A percentile compares a stretch with the other conserved stretches of the same genome.
Evolutionary conservation across 2,797 vertebrate species (phyloP).

Genomic region (Prionace glauca): DNA sequence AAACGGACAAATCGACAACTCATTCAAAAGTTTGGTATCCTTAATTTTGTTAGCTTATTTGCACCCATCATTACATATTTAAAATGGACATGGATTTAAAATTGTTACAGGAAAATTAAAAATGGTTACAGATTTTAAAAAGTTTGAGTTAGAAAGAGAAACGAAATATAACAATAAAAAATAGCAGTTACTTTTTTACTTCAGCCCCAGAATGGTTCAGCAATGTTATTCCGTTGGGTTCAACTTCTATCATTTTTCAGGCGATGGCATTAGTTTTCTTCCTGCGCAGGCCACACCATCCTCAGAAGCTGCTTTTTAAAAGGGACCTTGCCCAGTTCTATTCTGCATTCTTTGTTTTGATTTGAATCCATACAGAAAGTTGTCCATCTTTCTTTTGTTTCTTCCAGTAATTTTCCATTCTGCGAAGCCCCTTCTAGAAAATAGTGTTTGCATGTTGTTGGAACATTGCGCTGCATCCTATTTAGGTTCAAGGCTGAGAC

Average conservation of each 20-base stretch:
- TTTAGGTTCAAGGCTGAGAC: too few relatives aligned
- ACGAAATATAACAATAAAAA: background rate
- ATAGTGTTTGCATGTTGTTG: background rate
- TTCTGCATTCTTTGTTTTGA: background rate
- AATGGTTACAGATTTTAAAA: background rate
- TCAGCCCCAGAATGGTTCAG: too few relatives aligned
- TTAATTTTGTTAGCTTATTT: background rate
- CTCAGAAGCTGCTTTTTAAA: background rate
- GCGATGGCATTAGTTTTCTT: too few relatives aligned
- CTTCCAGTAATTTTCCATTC: background rate
- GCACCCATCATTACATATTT: background rate
- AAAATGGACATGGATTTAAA: background rate
- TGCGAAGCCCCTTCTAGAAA: background rate
- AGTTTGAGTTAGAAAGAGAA: background rate
- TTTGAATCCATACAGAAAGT: background rate
- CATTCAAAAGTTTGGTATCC: background rate
- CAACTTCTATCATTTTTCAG: too few relatives aligned
- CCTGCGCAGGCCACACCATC: too few relatives aligned
- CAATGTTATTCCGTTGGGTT: too few relatives aligned
- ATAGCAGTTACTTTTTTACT: background rate
- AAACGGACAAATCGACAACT: background rate
- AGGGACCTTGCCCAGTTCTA: background rate
- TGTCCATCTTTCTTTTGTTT: background rate
- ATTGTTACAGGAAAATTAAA: background rate
- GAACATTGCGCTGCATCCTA: background rate